Evolutionary conservation across 2,888 invertebrate genomes (phyloP), one percentile per base, ranked within the genome.

Genomic region (Epistrophella euchroma): DNA sequence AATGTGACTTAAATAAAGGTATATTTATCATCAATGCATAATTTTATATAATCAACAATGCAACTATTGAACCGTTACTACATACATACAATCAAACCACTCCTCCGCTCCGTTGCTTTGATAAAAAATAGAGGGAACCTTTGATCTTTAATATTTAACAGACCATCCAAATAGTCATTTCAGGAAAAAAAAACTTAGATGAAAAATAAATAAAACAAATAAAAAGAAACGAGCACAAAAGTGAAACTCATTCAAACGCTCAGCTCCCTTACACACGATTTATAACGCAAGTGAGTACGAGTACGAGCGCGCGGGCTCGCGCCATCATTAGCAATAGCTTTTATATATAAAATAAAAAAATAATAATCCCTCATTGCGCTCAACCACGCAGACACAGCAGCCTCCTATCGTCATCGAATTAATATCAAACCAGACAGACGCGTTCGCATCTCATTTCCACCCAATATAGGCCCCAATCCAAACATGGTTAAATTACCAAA

Each of bases 151-250:
- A 71, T 45, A 56, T 70, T 40, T 37, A 11, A 62, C 40, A 50
- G 56, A 6, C 62, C 62, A 6, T 4, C 1, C n/a, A 37, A 52
- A 55, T 55, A 9, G 10, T 60, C 4, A 40, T 32, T 76, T 45
- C 75, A 80, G 71, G 71, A 80, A 76, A 66, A 72, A 72, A 72
- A 75, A 68, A 80, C 66, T 75, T 60, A 75, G n/a, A n/a, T n/a
- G n/a, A n/a, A n/a, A 45, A 79, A 68, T 72, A 75, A 71, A 76
- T 71, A 60, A 43, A 76, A 71, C 32, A 32, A 75, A 76, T 47
- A 55, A 70, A 74, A 83, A 68, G 75, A 84, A 87, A 84, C 80
- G 76, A 76, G 80, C 84, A 80, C 87, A 87, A 87, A 87, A 87
- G 87, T 87, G 87, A 87, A 87, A 87, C 80, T 87, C 75, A 71